Evolutionary conservation across 2,888 invertebrate species (phyloP).

Genomic region (Cinara cedri): DNA sequence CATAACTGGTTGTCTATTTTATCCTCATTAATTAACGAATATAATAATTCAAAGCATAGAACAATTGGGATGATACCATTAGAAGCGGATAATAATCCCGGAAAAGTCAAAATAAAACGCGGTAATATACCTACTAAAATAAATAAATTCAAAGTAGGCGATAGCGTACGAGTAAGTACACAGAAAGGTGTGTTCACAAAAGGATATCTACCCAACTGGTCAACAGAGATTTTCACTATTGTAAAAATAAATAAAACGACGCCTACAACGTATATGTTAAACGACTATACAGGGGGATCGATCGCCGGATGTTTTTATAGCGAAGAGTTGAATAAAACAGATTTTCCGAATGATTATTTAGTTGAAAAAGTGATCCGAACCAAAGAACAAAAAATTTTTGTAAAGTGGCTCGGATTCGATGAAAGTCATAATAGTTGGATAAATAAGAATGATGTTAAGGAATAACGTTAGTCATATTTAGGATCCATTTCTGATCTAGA

Average conservation of each 20-base stretch:
- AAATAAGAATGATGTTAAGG: too few species aligned
- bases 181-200: not conserved
- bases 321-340: constrained; percentile 60
- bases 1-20: constrained; percentile 60
- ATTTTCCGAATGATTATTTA: constrained; percentile 60
- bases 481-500: too few species aligned
- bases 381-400: constrained; percentile 56
- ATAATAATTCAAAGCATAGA: constrained; percentile 30
- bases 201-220: not conserved
- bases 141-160: too few species aligned
- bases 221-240: not conserved
- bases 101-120: too few species aligned
- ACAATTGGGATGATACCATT: constrained; percentile 60
- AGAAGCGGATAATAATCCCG: constrained; percentile 59
- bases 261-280: not conserved
- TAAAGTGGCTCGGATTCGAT: too few species aligned
- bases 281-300: not conserved
- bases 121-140: too few species aligned
- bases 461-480: too few species aligned
- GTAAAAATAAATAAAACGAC: not conserved
- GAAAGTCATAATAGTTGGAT: too few species aligned
- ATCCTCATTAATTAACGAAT: constrained; percentile 56
- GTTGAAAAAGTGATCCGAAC: constrained; percentile 60
- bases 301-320: constrained; percentile 61
- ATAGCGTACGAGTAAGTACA: too few species aligned